phyloP scores from a whole-genome alignment of 2,888 invertebrate species.

The Luperina nickerlii region DNA sequence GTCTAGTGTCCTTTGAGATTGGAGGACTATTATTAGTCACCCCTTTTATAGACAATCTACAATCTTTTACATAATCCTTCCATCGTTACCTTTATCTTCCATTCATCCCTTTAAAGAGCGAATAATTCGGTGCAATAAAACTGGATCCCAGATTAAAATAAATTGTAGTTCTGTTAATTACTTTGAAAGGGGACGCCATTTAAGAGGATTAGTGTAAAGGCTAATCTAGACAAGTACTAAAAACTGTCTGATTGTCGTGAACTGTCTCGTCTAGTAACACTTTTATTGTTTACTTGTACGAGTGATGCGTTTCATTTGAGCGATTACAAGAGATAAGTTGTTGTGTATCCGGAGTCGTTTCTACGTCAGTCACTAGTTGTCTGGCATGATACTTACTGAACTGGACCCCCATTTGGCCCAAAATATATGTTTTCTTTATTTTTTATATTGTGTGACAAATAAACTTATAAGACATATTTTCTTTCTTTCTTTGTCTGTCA shows the following conservation, averaged over 20 bases:
- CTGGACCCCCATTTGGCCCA: background rate
- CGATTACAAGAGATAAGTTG: slow-evolving; percentile 3
- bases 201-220: slow-evolving; percentile 49
- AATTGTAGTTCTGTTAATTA: slow-evolving; percentile 46
- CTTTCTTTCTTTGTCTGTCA: no score
- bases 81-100: no score
- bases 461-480: no score
- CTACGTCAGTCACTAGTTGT: background rate
- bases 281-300: slow-evolving; percentile 42
- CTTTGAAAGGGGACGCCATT: slow-evolving; percentile 34
- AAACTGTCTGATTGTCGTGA: slow-evolving; percentile 56
- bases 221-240: slow-evolving; percentile 53
- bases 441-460: no score
- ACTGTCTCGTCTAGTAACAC: slow-evolving; percentile 29
- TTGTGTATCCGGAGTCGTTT: background rate
- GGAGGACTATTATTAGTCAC: background rate
- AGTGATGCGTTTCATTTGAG: slow-evolving; percentile 26
- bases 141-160: slow-evolving; percentile 29
- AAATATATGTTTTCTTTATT: no score
- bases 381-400: background rate
- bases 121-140: slow-evolving; percentile 38
- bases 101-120: background rate
- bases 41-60: background rate
- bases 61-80: background rate
- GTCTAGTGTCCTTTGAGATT: no score